phyloP scores from a whole-genome alignment of 1,140 invertebrate species.

The Solenopsis fugax region DNA sequence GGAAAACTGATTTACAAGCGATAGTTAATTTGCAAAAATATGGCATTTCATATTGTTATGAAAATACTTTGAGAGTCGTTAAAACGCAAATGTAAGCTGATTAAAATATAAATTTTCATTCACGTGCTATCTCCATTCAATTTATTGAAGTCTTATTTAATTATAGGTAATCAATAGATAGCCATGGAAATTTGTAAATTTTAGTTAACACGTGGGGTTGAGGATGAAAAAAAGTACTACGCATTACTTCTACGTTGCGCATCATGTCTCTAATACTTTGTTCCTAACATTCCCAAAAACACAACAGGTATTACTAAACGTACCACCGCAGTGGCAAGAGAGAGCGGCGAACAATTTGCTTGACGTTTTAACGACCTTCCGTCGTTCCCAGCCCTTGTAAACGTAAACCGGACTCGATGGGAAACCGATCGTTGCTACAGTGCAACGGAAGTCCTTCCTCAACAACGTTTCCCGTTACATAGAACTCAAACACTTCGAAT shows the following conservation, averaged over 20 bases:
- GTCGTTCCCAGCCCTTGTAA: slow-evolving; percentile 60
- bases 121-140: not conserved
- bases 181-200: slow-evolving; percentile 1
- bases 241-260: not conserved
- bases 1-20: slow-evolving; percentile 29
- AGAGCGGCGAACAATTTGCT: slow-evolving; percentile 58
- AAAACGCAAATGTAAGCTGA: slow-evolving; percentile 39
- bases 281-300: slow-evolving; percentile 53
- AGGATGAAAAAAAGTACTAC: not conserved
- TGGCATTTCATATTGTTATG: slow-evolving; percentile 28
- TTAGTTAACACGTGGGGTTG: not conserved
- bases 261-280: slow-evolving; percentile 29
- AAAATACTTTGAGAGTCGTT: not conserved
- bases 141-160: slow-evolving; percentile 35
- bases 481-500: slow-evolving; percentile 51
- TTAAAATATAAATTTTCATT: slow-evolving; percentile 35
- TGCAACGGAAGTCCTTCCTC: slow-evolving; percentile 55
- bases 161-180: not conserved
- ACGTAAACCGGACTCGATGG: slow-evolving; percentile 62
- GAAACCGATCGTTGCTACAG: slow-evolving; percentile 62
- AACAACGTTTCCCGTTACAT: slow-evolving; percentile 57
- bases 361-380: slow-evolving; percentile 65
- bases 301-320: slow-evolving; percentile 43
- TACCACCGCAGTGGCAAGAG: slow-evolving; percentile 37
- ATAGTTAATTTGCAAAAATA: slow-evolving; percentile 32